phyloP scores from a whole-genome alignment of 2,888 invertebrate genomes.

The Noctuana brunneofusca region DNA sequence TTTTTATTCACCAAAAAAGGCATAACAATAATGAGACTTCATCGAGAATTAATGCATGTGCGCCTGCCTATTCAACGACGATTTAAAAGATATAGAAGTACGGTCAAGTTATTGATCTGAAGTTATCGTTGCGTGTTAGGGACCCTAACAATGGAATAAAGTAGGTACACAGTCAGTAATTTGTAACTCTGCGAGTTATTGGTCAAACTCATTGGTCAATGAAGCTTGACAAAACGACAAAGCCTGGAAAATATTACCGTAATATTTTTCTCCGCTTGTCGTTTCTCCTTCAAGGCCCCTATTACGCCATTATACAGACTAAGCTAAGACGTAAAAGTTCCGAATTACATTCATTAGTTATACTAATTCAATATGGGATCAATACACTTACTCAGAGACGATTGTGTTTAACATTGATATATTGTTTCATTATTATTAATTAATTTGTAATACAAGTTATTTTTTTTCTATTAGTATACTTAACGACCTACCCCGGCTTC shows the following conservation, averaged over 20 bases:
- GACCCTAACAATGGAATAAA: constrained; percentile 17
- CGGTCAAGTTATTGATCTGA: constrained; percentile 17
- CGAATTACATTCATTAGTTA: not conserved
- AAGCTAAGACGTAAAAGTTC: not conserved
- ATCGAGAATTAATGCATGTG: not conserved
- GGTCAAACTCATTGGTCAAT: constrained; percentile 31
- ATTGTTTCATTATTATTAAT: too few relatives aligned
- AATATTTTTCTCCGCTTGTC: constrained; percentile 24
- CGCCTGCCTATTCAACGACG: not conserved
- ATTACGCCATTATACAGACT: not conserved
- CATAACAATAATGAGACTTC: not conserved
- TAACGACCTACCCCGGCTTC: too few relatives aligned
- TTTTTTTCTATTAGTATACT: too few relatives aligned
- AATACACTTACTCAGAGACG: too few relatives aligned
- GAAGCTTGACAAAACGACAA: constrained; percentile 25
- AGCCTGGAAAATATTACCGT: constrained; percentile 27
- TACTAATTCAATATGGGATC: not conserved
- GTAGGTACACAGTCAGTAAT: constrained; percentile 10
- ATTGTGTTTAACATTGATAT: too few relatives aligned
- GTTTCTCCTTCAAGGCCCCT: not conserved
- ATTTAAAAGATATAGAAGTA: not conserved
- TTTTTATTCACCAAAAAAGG: too few relatives aligned
- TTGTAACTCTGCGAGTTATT: constrained; percentile 32
- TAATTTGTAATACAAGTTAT: too few relatives aligned
- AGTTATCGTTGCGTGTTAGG: constrained; percentile 12